These are phyloP conservation scores for Fopius arisanus DNA, from an alignment of 1,140 invertebrate species.

Conservation along the genomic window DNA sequence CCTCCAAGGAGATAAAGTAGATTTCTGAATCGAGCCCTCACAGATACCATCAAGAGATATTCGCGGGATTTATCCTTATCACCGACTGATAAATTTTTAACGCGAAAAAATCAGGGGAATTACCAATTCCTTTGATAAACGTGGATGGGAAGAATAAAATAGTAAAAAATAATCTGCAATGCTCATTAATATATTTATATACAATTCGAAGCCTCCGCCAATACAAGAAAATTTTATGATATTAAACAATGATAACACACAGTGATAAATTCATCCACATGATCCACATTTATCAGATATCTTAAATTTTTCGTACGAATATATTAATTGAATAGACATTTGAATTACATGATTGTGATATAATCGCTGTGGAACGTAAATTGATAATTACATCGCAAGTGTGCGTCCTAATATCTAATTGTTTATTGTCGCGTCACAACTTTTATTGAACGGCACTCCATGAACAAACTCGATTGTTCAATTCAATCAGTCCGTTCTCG, in stretches of 20 bases:
- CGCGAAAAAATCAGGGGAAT: too few species aligned
- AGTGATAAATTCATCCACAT: not conserved
- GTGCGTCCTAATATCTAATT: conserved; percentile 41
- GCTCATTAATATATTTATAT: too few species aligned
- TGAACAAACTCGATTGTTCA: conserved; percentile 17
- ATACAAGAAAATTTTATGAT: not conserved
- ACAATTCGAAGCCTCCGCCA: too few species aligned
- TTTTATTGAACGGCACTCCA: conserved; percentile 39
- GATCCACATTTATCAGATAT: not conserved
- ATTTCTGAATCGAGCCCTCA: too few species aligned
- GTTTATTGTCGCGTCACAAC: conserved; percentile 59
- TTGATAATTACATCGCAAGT: not conserved
- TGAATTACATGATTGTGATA: not conserved
- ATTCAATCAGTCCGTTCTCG: conserved; percentile 17
- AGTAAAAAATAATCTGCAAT: too few species aligned
- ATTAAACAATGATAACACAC: not conserved
- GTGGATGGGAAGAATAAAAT: too few species aligned
- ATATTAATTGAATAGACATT: not conserved
- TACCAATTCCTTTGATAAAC: too few species aligned
- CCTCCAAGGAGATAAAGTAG: too few species aligned
- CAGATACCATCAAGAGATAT: too few species aligned
- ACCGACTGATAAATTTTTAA: too few species aligned
- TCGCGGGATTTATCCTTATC: too few species aligned
- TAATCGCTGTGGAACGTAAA: not conserved
- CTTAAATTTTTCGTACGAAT: not conserved